phyloP scores from a whole-genome alignment of 2,888 invertebrate species.

The Pseudococcus longispinus region DNA sequence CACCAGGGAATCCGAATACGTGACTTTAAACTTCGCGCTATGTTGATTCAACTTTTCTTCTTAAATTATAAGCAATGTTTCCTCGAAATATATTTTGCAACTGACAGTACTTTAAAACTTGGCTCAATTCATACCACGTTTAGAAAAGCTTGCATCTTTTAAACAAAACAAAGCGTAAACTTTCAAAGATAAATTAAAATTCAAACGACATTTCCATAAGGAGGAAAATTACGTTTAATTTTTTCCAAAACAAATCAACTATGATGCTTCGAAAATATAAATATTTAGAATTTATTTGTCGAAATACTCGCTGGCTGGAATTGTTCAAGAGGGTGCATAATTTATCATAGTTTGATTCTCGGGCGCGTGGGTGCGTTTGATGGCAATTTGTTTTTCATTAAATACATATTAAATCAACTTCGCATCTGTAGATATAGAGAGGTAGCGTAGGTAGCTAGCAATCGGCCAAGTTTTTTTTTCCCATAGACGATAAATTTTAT shows the following conservation, averaged over 20 bases:
- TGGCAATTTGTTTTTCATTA: conserved; percentile 31
- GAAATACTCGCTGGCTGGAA: neutral
- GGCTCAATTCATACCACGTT: conserved; percentile 50
- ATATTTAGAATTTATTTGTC: conserved; percentile 34
- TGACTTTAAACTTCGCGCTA: conserved; percentile 51
- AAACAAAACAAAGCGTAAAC: conserved; percentile 43
- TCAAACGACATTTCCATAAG: conserved; percentile 40
- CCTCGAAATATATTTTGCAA: conserved; percentile 53
- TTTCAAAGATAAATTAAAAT: conserved; percentile 43
- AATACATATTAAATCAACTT: conserved; percentile 17
- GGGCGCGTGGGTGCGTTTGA: conserved; percentile 15
- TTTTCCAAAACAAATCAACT: conserved; percentile 44
- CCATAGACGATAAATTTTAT: neutral
- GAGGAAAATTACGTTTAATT: conserved; percentile 39
- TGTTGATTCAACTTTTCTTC: conserved; percentile 54
- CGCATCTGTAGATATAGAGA: neutral
- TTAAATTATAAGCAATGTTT: conserved; percentile 50
- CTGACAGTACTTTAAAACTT: conserved; percentile 53
- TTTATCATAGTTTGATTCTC: conserved; percentile 15
- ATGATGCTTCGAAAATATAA: conserved; percentile 34
- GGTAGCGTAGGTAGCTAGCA: neutral
- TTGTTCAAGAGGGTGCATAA: conserved; percentile 24
- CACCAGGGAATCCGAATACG: conserved; percentile 38
- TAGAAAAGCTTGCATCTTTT: conserved; percentile 46
- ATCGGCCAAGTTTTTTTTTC: neutral